Base-by-base conservation (phyloP, 2,113 vertebrate genomes). In the Falco punctatus region DNA sequence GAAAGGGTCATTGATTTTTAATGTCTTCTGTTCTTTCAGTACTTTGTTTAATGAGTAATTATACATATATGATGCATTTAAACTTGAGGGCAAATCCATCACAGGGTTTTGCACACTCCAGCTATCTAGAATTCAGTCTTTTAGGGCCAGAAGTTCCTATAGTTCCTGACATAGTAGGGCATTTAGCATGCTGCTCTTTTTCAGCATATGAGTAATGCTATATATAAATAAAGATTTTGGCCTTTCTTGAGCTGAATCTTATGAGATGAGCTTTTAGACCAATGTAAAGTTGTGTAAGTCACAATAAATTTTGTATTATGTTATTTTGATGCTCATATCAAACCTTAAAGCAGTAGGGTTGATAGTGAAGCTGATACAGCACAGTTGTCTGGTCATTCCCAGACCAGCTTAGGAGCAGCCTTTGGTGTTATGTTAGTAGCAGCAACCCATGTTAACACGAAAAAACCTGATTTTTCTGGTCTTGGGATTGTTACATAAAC, bases 1-100 rank as follows among this genome's bases (percentile, higher is more conserved):
- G 42, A 88, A 79, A 88, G 46, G 44, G 90, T 64, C 82, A 90
- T 90, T 95, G 88, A 92, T 93, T 96, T 95, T 94, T 88, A 79
- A 81, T 89, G 38, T 52, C 44, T 64, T 92, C 40, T 89, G 35
- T 91, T 92, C 69, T 86, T 94, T 61, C 80, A 86, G 80, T 95
- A 72, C 9, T 72, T 78, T 79, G 74, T 65, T 6, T 3, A 81
- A 70, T 72, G 23, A 89, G 15, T 65, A 79, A 84, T 89, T 92
- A 72, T 20, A 82, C 81, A 78, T 87, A 82, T 61, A 70, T 7
- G 5, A 55, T 91, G 27, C 33, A 54, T 72, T 82, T 69, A 80
- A 79, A 94, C 59, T 82, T 57, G 30, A 81, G 42, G 44, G 15
- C 30, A 85, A 65, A 54, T 82, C 58, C 89, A 54, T 55, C 8